Conservation (phyloP, 2,888 invertebrate species). For the Ephialtes manifestator region DNA sequence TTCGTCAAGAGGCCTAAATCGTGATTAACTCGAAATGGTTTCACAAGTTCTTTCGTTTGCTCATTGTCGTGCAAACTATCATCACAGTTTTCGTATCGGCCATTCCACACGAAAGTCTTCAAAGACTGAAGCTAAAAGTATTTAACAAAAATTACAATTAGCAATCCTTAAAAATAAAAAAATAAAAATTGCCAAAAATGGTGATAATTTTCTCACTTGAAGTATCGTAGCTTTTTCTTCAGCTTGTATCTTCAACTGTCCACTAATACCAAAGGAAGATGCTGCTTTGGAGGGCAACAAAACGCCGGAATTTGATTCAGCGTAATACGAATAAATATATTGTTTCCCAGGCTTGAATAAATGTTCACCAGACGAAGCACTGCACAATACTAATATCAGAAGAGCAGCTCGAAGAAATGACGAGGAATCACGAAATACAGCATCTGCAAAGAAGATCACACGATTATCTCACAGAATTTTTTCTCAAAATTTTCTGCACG, state of each 20-base stretch:
- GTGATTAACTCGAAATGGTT: slow-evolving; percentile 81
- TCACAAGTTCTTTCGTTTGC: slow-evolving; percentile 77
- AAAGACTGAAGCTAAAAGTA: slow-evolving; percentile 78
- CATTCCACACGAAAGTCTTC: slow-evolving; percentile 80
- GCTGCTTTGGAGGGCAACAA: slow-evolving; percentile 81
- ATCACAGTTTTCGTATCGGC: slow-evolving; percentile 72
- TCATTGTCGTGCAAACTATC: slow-evolving; percentile 69
- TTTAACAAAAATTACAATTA: not conserved
- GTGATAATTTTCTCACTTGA: slow-evolving; percentile 75
- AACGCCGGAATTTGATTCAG: slow-evolving; percentile 81
- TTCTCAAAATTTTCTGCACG: too few relatives aligned
- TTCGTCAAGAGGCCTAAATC: slow-evolving; percentile 80
- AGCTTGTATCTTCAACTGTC: slow-evolving; percentile 78
- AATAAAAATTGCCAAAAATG: slow-evolving; percentile 2
- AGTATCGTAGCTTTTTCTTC: slow-evolving; percentile 75
- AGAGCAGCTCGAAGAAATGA: slow-evolving; percentile 32
- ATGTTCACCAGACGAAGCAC: slow-evolving; percentile 57
- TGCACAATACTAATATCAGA: slow-evolving; percentile 37
- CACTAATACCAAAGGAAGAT: slow-evolving; percentile 82
- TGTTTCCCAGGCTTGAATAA: slow-evolving; percentile 81
- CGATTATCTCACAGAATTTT: not conserved
- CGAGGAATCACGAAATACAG: slow-evolving; percentile 10
- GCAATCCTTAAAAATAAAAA: too few relatives aligned
- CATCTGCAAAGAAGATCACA: slow-evolving; percentile 43
- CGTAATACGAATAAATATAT: slow-evolving; percentile 81